Base-by-base conservation (phyloP, 2,888 invertebrate genomes). In the Crossocerus cetratus region DNA sequence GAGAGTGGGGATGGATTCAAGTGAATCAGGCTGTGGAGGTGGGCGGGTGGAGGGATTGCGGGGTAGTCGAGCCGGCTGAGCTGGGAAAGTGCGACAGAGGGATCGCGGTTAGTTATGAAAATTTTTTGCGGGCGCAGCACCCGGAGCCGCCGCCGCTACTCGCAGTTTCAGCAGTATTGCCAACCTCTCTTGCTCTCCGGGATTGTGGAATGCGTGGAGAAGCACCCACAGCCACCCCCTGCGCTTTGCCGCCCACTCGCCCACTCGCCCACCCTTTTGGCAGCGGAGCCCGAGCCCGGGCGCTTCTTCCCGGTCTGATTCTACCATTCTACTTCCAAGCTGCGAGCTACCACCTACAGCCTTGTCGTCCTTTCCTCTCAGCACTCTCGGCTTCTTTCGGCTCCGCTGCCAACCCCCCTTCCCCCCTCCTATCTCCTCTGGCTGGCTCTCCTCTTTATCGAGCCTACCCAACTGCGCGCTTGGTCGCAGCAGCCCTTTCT, bases 21-120 rank as follows among this genome's bases (percentile, higher is more conserved):
- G n/a, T n/a, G n/a, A n/a, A n/a, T n/a, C n/a, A n/a, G n/a, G n/a
- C n/a, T n/a, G n/a, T n/a, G n/a, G n/a, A n/a, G n/a, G n/a, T n/a
- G n/a, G n/a, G n/a, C n/a, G n/a, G n/a, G n/a, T n/a, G n/a, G n/a
- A n/a, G n/a, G n/a, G n/a, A n/a, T n/a, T n/a, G n/a, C n/a, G n/a
- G n/a, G n/a, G n/a, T 11, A 32, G 8, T 32, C 32, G 32, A 32
- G 32, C 8, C 32, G 32, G 32, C 32, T 32, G 8, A 55, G 32
- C 43, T 32, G 42, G 45, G 32, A 11, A 62, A 59, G 69, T 64
- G 44, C 60, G 65, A 57, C 65, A 64, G 69, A 32, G 60, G 71
- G 70, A 84, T 84, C 77, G n/a, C n/a, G 83, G 82, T 80, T 76
- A 76, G 84, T 84, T 83, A 83, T 84, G 84, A 85, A 79, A 68